Evolutionary conservation across 2,113 vertebrate genomes (phyloP).

Genomic region (Rhynchomys soricoides): DNA sequence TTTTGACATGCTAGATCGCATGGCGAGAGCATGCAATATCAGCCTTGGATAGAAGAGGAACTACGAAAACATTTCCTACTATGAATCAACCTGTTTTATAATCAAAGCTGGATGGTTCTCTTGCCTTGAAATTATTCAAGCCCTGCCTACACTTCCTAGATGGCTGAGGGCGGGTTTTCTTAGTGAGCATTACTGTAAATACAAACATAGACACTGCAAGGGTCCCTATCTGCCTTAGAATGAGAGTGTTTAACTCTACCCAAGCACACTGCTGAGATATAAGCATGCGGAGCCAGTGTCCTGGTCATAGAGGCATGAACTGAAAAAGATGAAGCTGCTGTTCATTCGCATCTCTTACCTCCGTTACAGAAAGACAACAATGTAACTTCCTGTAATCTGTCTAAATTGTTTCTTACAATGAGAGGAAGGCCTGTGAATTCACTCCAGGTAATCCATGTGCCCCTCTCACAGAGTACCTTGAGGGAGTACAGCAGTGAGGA

Average conservation of each 20-base stretch:
- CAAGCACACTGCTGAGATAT: background rate
- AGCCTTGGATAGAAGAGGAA: background rate
- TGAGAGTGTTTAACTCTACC: background rate
- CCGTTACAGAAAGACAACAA: background rate
- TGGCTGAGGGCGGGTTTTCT: background rate
- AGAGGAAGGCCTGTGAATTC: background rate
- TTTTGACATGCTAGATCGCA: background rate
- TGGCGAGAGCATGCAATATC: background rate
- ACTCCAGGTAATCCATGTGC: background rate
- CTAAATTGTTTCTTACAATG: background rate
- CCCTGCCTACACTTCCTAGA: background rate
- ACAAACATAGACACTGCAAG: background rate
- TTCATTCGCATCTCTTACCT: background rate
- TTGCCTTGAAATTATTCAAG: background rate
- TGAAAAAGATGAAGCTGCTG: background rate
- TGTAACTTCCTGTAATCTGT: background rate
- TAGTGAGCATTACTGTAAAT: slow-evolving; percentile 15
- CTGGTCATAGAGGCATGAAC: background rate
- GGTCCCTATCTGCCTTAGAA: background rate
- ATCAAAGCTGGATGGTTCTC: background rate
- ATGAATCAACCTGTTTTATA: background rate
- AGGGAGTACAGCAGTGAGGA: background rate
- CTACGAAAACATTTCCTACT: background rate
- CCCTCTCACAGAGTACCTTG: background rate
- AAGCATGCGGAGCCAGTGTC: background rate